These are phyloP conservation scores for Drosophila kambysellisi DNA, from an alignment of 2,888 invertebrate species.

Conservation along the genomic window DNA sequence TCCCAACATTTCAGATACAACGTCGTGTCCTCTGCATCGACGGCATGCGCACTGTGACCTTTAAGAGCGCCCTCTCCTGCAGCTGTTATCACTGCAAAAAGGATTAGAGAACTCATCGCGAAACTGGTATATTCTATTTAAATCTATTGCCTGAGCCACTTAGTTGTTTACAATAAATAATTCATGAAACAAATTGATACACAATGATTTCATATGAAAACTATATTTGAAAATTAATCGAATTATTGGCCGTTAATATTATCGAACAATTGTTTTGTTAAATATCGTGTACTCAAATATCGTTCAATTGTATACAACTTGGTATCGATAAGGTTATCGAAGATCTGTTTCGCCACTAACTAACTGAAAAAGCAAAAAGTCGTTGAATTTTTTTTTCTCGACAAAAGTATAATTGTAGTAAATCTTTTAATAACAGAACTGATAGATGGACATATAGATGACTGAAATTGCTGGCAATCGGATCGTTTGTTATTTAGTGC, in stretches of 20 bases:
- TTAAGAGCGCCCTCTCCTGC: slow-evolving; percentile 93
- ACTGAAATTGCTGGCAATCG: neutral
- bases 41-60: slow-evolving; percentile 91
- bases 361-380: neutral
- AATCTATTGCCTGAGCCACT: slow-evolving; percentile 56
- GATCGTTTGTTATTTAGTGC: neutral
- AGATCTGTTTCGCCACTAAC: neutral
- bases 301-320: too few species aligned
- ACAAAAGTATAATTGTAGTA: neutral
- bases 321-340: neutral
- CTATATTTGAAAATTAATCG: neutral
- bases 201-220: neutral
- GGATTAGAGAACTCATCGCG: slow-evolving; percentile 68
- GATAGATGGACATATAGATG: neutral
- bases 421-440: neutral
- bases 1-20: slow-evolving; percentile 87
- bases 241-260: neutral
- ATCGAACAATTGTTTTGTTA: neutral
- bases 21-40: slow-evolving; percentile 92
- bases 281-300: neutral
- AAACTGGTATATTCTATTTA: slow-evolving; percentile 7
- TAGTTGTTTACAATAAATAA: slow-evolving; percentile 20
- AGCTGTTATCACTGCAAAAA: slow-evolving; percentile 95
- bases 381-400: neutral
- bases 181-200: neutral